Percentiles rank a stretch among this genome's conserved stretches.
Evolutionary conservation across 2,113 vertebrate species (phyloP).

Genomic region (Cricetomys ansorgei): DNA sequence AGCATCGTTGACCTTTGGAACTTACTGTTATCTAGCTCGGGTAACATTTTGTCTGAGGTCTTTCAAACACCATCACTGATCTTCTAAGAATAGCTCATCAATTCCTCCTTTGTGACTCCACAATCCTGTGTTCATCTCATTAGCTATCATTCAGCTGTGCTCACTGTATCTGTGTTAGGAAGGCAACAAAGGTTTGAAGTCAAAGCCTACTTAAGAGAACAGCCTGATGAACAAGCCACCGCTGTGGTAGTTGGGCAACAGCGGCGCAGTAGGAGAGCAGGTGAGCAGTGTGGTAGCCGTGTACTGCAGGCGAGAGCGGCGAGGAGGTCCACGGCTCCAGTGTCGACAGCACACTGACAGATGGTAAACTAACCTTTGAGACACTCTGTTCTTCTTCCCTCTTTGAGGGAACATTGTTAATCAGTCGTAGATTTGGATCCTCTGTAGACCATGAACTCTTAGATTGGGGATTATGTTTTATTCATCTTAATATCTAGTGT

Average conservation of each 20-base stretch:
- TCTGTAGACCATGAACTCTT: neutral
- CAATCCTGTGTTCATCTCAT: neutral
- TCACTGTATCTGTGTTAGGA: neutral
- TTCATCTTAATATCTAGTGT: neutral
- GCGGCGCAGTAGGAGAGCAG: neutral
- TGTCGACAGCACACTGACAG: neutral
- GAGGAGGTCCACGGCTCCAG: neutral
- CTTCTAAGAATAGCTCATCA: neutral
- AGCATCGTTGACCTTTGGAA: neutral
- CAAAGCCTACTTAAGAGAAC: neutral
- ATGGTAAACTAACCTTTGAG: neutral
- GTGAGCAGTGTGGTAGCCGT: neutral
- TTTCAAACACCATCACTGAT: slow-evolving; percentile 2
- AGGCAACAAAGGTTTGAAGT: neutral
- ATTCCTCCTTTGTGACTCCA: neutral
- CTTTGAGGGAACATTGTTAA: neutral
- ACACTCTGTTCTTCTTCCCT: neutral
- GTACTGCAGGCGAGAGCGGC: neutral
- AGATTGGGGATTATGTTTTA: neutral
- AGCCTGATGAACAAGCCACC: neutral
- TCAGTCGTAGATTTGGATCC: neutral
- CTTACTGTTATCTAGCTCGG: neutral
- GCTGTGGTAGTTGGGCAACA: neutral
- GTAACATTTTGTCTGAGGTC: neutral
- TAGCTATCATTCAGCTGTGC: neutral